Conservation (phyloP, 1,140 invertebrate genomes). For the Brachionus rotundiformis region DNA sequence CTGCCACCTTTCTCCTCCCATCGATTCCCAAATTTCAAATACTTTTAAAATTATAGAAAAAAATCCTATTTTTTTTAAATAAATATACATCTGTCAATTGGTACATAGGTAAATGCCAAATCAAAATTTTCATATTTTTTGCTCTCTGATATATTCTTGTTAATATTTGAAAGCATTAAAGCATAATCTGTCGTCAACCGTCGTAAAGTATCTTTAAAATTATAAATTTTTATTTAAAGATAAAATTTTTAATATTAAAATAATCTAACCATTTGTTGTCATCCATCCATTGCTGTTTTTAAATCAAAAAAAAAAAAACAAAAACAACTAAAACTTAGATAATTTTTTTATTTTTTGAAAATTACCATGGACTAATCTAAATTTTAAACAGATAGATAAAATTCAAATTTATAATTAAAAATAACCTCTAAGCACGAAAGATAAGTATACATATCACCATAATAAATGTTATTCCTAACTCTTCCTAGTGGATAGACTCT, state of each 20-base stretch:
- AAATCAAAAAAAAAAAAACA: not conserved
- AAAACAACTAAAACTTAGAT: too few relatives aligned
- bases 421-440: conserved; percentile 66
- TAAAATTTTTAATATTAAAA: conserved; percentile 54
- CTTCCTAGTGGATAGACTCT: conserved; percentile 66
- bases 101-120: conserved; percentile 63
- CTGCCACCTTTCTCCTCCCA: conserved; percentile 61
- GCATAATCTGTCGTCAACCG: conserved; percentile 56
- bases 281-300: conserved; percentile 62
- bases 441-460: conserved; percentile 65
- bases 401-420: too few relatives aligned
- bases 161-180: conserved; percentile 58
- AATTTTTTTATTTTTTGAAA: not conserved
- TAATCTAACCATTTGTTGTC: conserved; percentile 62
- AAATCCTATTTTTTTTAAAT: not conserved
- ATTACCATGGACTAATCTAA: conserved; percentile 45
- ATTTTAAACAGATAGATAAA: too few relatives aligned
- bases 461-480: conserved; percentile 63
- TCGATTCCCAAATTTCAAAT: conserved; percentile 60
- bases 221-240: not conserved
- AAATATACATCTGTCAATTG: conserved; percentile 59
- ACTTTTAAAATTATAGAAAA: conserved; percentile 53
- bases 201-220: conserved; percentile 12
- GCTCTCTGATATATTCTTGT: conserved; percentile 59
- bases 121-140: conserved; percentile 62